A percentile compares a stretch with the other conserved stretches of the same genome.
Conservation (phyloP, 2,888 invertebrate genomes). For the Amiota mariae region DNA sequence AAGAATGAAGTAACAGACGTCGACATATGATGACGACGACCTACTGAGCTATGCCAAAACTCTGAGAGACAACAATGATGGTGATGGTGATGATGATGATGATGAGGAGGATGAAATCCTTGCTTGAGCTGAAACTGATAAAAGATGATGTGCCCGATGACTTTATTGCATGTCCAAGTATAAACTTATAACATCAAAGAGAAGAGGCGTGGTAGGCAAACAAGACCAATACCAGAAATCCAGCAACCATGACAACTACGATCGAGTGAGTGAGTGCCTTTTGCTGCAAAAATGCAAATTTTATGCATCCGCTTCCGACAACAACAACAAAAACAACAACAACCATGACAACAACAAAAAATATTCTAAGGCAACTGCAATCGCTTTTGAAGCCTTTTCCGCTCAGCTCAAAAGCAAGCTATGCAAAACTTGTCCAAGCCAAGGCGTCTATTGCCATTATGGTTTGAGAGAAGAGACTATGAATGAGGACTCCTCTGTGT, state of each 20-base stretch:
- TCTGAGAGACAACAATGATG: background rate
- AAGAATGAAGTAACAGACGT: background rate
- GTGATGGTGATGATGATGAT: background rate
- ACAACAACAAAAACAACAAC: conserved; percentile 24
- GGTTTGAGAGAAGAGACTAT: too few relatives aligned
- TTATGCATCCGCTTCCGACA: conserved; percentile 50
- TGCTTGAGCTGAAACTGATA: background rate
- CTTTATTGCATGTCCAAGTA: conserved; percentile 4
- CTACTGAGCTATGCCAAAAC: conserved; percentile 11
- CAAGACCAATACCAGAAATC: background rate
- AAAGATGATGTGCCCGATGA: conserved; percentile 23
- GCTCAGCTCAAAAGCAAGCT: too few relatives aligned
- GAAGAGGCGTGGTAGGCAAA: background rate
- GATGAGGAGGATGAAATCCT: background rate
- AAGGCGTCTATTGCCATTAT: too few relatives aligned
- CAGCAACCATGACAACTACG: background rate
- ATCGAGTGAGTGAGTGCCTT: conserved; percentile 7
- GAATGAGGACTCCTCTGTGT: too few relatives aligned
- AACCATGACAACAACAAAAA: background rate
- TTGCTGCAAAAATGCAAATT: conserved; percentile 46
- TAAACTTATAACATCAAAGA: too few relatives aligned
- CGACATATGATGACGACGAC: conserved; percentile 1
- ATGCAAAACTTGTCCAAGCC: too few relatives aligned
- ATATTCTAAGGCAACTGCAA: conserved; percentile 10
- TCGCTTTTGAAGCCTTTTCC: background rate